Evolutionary conservation across 1,140 invertebrate species (phyloP), one percentile per base, ranked within the genome.

Genomic region (Bombus confusus): DNA sequence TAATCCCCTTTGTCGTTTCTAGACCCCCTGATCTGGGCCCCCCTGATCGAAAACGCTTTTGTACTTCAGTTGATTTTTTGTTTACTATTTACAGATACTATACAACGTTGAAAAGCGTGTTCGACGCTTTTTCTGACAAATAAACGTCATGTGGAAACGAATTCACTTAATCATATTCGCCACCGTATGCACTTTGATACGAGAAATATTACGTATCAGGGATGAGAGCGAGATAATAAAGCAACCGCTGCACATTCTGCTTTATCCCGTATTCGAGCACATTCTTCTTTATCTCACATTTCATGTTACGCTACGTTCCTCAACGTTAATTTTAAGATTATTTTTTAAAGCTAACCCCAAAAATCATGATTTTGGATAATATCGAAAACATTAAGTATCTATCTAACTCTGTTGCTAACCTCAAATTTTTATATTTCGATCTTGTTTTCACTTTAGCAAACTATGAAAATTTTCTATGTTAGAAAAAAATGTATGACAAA

Each of bases 1-100:
- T 92, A 92, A 93, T 91, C 91, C 86, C 81, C 86, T 92, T 93
- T 92, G 91, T 90, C 83, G 74, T 89, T 85, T 80, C 66, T 90
- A 82, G 86, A 87, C 82, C n/a, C n/a, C n/a, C n/a, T n/a, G n/a
- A n/a, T n/a, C n/a, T n/a, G 74, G 87, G 69, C 64, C 66, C 79
- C 85, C 69, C 15, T n/a, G 57, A 81, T 85, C 37, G 79, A 68
- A 77, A 89, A 88, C 72, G 83, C 76, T 83, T 77, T 88, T 78
- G 81, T 88, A 71, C 18, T 59, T 34, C 25, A 47, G 43, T 66
- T 28, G 3, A n/a, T 74, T 28, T 69, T 39, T 81, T 52, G 39
- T 71, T 71, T 72, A 79, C 71, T 10, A 25, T 78, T 59, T 59
- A 10, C 75, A 79, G 47, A 75, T 79, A 84, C 22, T 8, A 52